Evolutionary conservation across 2,113 vertebrate species (phyloP).

Genomic region (Macrotus californicus): DNA sequence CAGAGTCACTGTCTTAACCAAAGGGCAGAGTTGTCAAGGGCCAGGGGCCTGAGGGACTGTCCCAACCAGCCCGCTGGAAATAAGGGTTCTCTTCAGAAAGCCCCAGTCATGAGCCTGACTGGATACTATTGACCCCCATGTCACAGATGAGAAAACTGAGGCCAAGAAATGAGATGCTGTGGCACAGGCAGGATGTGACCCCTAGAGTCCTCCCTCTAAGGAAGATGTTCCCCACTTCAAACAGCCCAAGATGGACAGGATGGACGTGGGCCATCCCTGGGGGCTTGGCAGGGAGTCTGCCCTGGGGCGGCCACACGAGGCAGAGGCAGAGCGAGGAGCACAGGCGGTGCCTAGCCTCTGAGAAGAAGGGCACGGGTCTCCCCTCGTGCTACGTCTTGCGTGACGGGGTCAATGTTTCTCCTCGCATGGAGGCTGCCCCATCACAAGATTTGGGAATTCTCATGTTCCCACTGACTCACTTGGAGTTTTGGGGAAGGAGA

Average conservation of each 20-base stretch:
- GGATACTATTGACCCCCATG: background rate
- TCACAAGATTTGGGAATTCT: background rate
- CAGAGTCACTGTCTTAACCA: background rate
- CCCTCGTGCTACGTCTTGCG: accelerated
- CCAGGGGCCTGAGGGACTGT: background rate
- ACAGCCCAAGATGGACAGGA: background rate
- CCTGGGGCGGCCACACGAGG: background rate
- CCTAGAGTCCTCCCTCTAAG: background rate
- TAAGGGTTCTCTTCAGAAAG: background rate
- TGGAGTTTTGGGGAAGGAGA: too few relatives aligned
- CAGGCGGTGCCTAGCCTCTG: background rate
- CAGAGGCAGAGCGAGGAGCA: background rate
- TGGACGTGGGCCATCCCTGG: too few relatives aligned
- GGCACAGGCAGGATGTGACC: background rate
- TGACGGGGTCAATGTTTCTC: accelerated
- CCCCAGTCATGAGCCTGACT: background rate
- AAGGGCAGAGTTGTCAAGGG: background rate
- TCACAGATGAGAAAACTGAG: background rate
- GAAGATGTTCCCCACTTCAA: background rate
- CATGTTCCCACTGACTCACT: background rate
- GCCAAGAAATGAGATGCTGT: background rate
- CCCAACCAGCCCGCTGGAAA: background rate
- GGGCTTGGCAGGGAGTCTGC: background rate
- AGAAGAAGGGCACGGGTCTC: too few relatives aligned
- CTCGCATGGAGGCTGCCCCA: background rate